Conservation (phyloP, 2,888 invertebrate species). For the Apamea crenata region DNA sequence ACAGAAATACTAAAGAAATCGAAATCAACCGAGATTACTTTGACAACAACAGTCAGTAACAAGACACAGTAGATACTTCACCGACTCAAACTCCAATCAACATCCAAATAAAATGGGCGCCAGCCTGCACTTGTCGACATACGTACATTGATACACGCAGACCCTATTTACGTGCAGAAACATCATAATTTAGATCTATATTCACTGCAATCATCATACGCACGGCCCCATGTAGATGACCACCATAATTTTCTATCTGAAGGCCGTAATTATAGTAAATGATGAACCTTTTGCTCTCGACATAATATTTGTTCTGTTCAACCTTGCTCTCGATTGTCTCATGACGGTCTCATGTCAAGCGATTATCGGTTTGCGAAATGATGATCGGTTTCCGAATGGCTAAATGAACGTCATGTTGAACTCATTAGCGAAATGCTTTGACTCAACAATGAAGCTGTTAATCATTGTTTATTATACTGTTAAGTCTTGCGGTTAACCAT, state of each 20-base stretch:
- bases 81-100: conserved; percentile 16
- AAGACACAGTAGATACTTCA: not conserved
- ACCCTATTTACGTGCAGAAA: conserved; percentile 47
- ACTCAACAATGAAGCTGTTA: not conserved
- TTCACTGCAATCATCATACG: conserved; percentile 53
- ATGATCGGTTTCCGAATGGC: conserved; percentile 44
- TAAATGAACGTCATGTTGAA: conserved; percentile 17
- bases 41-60: conserved; percentile 4
- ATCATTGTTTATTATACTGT: conserved; percentile 10
- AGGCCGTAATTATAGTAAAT: conserved; percentile 66
- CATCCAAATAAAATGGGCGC: conserved; percentile 19
- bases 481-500: not conserved
- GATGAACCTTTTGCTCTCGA: conserved; percentile 48
- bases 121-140: conserved; percentile 23
- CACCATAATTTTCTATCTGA: conserved; percentile 69
- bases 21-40: not conserved
- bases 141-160: conserved; percentile 3
- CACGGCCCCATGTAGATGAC: conserved; percentile 63
- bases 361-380: conserved; percentile 74
- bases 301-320: conserved; percentile 72
- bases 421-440: conserved; percentile 18
- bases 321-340: conserved; percentile 86
- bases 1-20: not conserved
- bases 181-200: conserved; percentile 51
- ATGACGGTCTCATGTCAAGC: conserved; percentile 57